Evolutionary conservation across 2,888 invertebrate species (phyloP).

Genomic region (Petrolisthes cinctipes): DNA sequence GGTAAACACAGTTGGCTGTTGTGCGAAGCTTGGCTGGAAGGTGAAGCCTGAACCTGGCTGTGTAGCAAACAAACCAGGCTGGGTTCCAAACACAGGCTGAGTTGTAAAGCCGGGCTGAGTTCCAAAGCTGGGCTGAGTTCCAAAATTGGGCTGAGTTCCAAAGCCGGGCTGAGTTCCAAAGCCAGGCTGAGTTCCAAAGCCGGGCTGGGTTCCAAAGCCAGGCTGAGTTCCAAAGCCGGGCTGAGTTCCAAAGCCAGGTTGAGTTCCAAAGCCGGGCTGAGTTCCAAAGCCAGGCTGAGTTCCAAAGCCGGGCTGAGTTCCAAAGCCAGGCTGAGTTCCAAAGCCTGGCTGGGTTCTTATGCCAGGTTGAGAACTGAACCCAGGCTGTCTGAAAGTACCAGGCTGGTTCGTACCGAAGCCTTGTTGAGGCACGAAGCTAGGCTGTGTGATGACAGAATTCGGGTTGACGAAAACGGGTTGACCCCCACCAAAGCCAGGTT

Average conservation of each 20-base stretch:
- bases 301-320: not conserved
- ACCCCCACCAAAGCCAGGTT: not conserved
- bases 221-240: not conserved
- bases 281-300: not conserved
- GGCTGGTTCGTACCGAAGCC: not conserved
- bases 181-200: not conserved
- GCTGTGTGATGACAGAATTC: not conserved
- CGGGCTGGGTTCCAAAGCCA: not conserved
- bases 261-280: not conserved
- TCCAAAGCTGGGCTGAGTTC: not conserved
- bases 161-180: not conserved
- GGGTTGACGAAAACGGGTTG: not conserved
- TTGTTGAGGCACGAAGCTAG: not conserved
- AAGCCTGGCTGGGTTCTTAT: not conserved
- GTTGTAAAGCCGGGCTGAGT: not conserved
- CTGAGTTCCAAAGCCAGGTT: not conserved
- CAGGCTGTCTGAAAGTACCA: not conserved
- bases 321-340: not conserved
- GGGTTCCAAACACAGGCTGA: not conserved
- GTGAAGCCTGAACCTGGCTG: not conserved
- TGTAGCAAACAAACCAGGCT: not conserved
- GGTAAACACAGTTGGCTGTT: not conserved
- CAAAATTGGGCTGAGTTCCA: not conserved
- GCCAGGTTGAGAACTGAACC: not conserved
- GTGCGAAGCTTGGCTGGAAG: not conserved